Evolutionary conservation across 2,113 vertebrate genomes (phyloP).

Genomic region (Corythornis vintsioides): DNA sequence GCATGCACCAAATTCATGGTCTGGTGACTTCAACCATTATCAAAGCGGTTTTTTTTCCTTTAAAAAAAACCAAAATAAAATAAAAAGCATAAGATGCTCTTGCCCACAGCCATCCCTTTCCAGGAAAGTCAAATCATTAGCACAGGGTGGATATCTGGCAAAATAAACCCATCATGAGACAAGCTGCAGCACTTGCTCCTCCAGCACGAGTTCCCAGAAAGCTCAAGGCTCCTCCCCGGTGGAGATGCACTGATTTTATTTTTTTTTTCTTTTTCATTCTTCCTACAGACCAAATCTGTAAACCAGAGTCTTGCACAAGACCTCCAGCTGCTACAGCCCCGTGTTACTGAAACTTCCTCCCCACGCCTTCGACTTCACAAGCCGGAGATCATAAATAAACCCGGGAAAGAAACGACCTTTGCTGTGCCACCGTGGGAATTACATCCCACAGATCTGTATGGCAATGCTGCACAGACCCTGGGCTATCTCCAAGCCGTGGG

Average conservation of each 20-base stretch:
- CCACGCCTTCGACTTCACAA: not conserved
- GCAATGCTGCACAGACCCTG: not conserved
- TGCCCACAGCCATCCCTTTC: not conserved
- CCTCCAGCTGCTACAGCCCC: not conserved
- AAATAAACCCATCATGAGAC: not conserved
- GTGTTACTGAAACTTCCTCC: not conserved
- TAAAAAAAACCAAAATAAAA: too few species aligned
- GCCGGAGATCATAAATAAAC: not conserved
- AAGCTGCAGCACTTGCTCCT: not conserved
- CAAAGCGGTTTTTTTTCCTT: not conserved
- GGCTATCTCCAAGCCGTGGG: not conserved
- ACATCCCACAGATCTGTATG: accelerated
- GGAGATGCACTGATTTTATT: not conserved
- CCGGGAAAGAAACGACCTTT: not conserved
- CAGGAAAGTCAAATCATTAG: not conserved
- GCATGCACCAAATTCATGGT: not conserved
- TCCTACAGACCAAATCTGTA: not conserved
- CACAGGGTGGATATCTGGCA: not conserved
- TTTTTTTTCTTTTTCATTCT: not conserved
- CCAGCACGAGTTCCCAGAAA: not conserved
- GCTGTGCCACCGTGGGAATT: accelerated
- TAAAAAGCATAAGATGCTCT: not conserved
- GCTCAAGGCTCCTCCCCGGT: not conserved
- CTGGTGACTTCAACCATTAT: not conserved
- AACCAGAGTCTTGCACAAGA: not conserved